A percentile compares a stretch with the other conserved stretches of the same genome.
These are phyloP conservation scores for Troilus luridus DNA, from an alignment of 2,888 invertebrate genomes.

Conservation along the genomic window DNA sequence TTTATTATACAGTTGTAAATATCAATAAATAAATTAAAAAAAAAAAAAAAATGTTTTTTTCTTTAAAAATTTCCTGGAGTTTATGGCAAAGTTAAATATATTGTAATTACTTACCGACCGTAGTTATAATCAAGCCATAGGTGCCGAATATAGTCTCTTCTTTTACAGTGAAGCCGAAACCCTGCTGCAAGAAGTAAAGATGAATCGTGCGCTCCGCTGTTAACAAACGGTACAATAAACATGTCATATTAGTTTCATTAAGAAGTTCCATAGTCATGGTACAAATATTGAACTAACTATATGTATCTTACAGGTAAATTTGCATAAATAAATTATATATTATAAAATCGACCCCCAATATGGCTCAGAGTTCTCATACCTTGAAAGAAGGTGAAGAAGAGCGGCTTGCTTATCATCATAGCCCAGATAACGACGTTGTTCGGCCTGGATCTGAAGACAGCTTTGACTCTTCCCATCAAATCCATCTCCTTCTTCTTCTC, in stretches of 20 bases:
- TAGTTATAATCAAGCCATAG: not conserved
- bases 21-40: no score
- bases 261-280: no score
- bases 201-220: not conserved
- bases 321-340: no score
- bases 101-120: not conserved
- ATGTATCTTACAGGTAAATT: no score
- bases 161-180: not conserved
- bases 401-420: not conserved
- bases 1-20: no score
- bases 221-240: not conserved
- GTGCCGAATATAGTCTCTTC: constrained; percentile 1
- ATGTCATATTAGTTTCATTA: no score
- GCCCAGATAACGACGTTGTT: not conserved
- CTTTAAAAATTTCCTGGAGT: no score
- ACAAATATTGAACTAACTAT: no score
- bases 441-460: not conserved
- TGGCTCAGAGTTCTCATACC: not conserved
- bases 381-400: not conserved
- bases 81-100: not conserved
- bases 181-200: constrained; percentile 15
- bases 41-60: no score
- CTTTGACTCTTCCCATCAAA: not conserved
- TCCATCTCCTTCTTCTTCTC: not conserved
- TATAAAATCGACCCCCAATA: no score